Base-by-base conservation (phyloP, 2,113 vertebrate species). In the Bos javanicus region DNA sequence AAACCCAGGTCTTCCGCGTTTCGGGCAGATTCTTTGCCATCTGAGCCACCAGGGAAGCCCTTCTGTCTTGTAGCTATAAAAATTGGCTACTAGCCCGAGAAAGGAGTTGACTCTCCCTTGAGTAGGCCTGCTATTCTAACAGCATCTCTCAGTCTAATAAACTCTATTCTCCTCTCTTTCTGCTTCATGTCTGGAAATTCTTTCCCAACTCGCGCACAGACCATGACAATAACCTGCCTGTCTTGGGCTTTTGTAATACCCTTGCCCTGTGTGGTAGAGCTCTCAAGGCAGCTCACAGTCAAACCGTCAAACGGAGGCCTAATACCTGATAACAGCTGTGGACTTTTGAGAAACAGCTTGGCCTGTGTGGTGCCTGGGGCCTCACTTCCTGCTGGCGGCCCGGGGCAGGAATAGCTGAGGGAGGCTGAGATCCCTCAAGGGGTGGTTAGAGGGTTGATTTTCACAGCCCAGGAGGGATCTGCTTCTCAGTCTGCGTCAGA, bases 1-100 rank as follows among this genome's bases (percentile, higher is more conserved):
- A 71, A 71, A 71, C n/a, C n/a, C 0, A 0, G n/a, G n/a, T 71
- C n/a, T 74, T 23, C 17, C 1, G 4, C 0, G 0, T 76, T 43
- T 43, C 3, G 1, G 39, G 39, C 39, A 7, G 67, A 23, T 39
- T 74, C 67, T 39, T 74, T 74, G 21, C 67, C 67, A 39, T 39
- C 67, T 74, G 36, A 74, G 10, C 21, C 36, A 39, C 67, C 67
- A 13, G 10, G 36, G 10, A 74, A 74, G n/a, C 67, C 36, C 36
- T 76, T 26, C 71, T 43, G 71, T 76, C 39, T 15, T 43, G 23
- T 25, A 43, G 39, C 71, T 43, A 14, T 43, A 76, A 76, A 25
- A 43, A 43, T 15, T 76, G 39, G 23, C 23, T 43, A 15, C 71
- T 14, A 76, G 71, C 39, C 71, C 6, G 1, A 43, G 36, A 76